Base-by-base conservation (phyloP, 1,140 invertebrate genomes). In the Drosophila kurseongensis region DNA sequence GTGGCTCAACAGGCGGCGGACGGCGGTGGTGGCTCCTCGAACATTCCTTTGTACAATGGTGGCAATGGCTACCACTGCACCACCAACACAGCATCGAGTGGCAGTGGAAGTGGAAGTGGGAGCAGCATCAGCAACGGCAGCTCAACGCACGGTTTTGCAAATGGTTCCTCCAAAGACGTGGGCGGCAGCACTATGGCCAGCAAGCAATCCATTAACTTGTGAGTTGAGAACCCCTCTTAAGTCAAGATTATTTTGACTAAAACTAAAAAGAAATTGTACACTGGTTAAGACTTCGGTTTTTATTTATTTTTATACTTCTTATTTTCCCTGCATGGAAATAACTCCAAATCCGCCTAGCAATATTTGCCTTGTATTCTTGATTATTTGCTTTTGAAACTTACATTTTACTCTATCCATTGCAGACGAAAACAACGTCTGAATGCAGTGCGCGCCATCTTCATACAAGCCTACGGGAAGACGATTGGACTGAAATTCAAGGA, bases 391-490 rank as follows among this genome's bases (percentile, higher is more conserved):
- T 23, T 2, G 23, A 23, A 40, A 13, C 13, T 12, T 12, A 14
- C 3, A 13, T 27, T 6, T 32, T 42, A 1, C n/a, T 6, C 78
- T 76, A 27, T 42, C 42, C 32, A 54, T 75, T 91, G 62, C 75
- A 93, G 92, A 65, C 93, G 95, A 62, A 93, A 92, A 84, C 94
- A 94, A 76, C 93, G 93, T 69, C 91, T 96, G 54, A 93, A 94
- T 61, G 91, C 92, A 52, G 91, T 93, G 32, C 78, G 92, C 8
- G 80, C 83, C 32, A 78, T 91, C 14, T 93, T 93, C 42, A 92
- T 92, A 62, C 91, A 92, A 58, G 77, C 80, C 18, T 93, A 93
- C 78, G 79, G 91, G 14, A 90, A 91, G 54, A 90, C 90, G n/a
- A 82, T 93, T 76, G 92, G 92, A 76, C 90, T 93, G 56, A 92